These are phyloP conservation scores for Himalopsyche anomala DNA, from an alignment of 2,888 invertebrate genomes.

Conservation along the genomic window DNA sequence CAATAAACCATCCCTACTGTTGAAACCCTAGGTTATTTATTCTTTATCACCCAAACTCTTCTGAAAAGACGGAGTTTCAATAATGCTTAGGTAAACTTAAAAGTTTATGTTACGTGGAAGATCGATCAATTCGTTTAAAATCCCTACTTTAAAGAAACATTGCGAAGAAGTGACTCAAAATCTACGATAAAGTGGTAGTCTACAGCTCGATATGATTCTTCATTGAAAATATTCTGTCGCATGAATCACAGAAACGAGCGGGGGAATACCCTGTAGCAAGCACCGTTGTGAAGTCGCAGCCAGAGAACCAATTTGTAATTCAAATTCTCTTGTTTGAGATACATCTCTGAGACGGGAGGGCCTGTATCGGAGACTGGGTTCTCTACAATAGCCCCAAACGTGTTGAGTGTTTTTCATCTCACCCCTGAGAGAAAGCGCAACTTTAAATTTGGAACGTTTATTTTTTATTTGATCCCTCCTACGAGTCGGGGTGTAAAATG, in stretches of 20 bases:
- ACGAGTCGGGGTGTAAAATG: constrained; percentile 44
- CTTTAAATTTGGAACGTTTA: constrained; percentile 58
- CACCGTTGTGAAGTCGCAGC: constrained; percentile 31
- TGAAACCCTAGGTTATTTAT: background rate
- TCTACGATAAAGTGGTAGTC: background rate
- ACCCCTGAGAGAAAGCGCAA: constrained; percentile 32
- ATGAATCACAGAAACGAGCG: constrained; percentile 52
- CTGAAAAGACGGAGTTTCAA: background rate
- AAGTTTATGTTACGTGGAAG: background rate
- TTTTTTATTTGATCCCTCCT: constrained; percentile 50
- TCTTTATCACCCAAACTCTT: constrained; percentile 3
- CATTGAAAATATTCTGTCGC: constrained; percentile 41
- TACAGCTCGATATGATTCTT: constrained; percentile 47
- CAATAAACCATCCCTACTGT: background rate
- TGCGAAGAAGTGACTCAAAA: background rate
- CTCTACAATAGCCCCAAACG: constrained; percentile 49
- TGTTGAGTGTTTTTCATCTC: constrained; percentile 47
- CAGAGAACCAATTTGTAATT: constrained; percentile 62
- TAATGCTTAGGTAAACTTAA: background rate
- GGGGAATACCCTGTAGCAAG: constrained; percentile 41
- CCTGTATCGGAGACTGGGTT: constrained; percentile 39
- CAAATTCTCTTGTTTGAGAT: constrained; percentile 62
- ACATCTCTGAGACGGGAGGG: constrained; percentile 48
- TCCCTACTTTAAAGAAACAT: background rate
- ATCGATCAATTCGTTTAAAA: background rate